Base-by-base conservation (phyloP, 2,113 vertebrate genomes). In the Ancistrus triradiatus region DNA sequence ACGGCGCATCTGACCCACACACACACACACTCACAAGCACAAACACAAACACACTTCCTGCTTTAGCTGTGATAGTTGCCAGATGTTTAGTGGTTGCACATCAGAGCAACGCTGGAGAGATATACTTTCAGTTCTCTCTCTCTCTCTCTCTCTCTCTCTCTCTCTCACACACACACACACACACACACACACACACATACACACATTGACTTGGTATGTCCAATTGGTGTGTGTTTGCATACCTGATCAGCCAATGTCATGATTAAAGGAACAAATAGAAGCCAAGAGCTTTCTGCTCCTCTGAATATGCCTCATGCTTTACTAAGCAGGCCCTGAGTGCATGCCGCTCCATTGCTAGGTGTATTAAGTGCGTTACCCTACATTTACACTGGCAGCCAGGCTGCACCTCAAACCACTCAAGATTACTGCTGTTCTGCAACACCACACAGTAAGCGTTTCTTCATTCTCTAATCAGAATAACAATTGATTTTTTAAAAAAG, bases 31-130 rank as follows among this genome's bases (percentile, higher is more conserved):
- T 43, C 10, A 64, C 31, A 68, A 27, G 51, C 14, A 44, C 28
- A 47, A 27, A 18, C 58, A 18, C 55, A 63, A 44, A 62, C 57
- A 60, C 57, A 66, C 51, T 62, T 62, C 40, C 44, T 72, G 50
- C 63, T 62, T 25, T 27, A 59, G 71, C 61, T 56, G 37, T 73
- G 71, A 73, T 73, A 65, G 71, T 56, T 69, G 59, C 71, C 71
- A 73, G 71, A 73, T 73, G 71, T 65, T 56, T 37, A 60, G 71
- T 60, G 15, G 43, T 38, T 60, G 60, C 49, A 53, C 25, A 21
- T 55, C 18, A 33, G 62, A 49, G 51, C 42, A 60, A 33, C 47
- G 19, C 25, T 68, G 14, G 6, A 21, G 50, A 63, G 55, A 63
- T 68, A 57, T 64, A 22, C 9, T 25, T 2, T 31, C 27, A 43